Evolutionary conservation across 1,140 invertebrate genomes (phyloP).

Genomic region (Andricus grossulariae): DNA sequence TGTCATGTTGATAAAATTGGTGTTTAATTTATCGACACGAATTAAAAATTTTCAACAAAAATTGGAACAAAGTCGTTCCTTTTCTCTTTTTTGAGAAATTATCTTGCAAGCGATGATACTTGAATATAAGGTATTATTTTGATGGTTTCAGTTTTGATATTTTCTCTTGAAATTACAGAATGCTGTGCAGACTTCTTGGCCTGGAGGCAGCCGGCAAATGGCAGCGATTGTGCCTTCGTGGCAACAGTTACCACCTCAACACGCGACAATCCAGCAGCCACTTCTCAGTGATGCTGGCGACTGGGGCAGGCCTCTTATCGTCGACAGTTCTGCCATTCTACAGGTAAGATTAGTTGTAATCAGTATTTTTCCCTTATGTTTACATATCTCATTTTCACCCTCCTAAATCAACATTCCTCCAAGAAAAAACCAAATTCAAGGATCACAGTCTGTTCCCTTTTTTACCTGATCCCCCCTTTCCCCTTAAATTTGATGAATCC

Average conservation of each 20-base stretch:
- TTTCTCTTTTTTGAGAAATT: too few species aligned
- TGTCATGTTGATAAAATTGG: too few species aligned
- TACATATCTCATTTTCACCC: too few species aligned
- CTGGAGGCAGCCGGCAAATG: constrained; percentile 85
- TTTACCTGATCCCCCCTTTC: too few species aligned
- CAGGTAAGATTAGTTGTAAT: constrained; percentile 74
- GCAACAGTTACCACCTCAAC: constrained; percentile 86
- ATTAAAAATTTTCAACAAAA: too few species aligned
- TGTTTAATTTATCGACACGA: too few species aligned
- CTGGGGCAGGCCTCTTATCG: constrained; percentile 87
- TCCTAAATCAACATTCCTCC: too few species aligned
- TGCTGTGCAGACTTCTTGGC: constrained; percentile 89
- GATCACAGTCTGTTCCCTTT: too few species aligned
- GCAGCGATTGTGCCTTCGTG: constrained; percentile 92
- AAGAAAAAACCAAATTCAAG: too few species aligned
- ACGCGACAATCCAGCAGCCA: constrained; percentile 84
- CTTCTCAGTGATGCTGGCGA: constrained; percentile 82
- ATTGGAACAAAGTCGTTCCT: too few species aligned
- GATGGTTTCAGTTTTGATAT: background rate
- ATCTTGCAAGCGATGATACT: background rate
- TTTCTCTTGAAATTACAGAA: constrained; percentile 75
- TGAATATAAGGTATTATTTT: background rate
- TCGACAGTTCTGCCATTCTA: constrained; percentile 85
- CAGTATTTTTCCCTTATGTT: background rate
- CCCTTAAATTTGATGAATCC: too few species aligned